Evolutionary conservation across 2,113 vertebrate genomes (phyloP).

Genomic region (Pholis gunnellus): DNA sequence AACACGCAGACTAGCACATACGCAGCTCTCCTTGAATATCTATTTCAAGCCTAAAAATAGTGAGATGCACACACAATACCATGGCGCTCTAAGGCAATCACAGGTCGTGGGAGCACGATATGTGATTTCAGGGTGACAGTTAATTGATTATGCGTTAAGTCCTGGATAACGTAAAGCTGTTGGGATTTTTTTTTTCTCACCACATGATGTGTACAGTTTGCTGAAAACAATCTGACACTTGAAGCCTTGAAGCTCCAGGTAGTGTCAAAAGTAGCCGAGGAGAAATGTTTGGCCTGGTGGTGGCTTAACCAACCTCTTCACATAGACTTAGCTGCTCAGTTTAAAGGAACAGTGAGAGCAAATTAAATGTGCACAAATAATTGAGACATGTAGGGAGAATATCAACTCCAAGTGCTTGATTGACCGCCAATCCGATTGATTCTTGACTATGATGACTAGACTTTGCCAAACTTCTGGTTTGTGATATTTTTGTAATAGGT

Average conservation of each 20-base stretch:
- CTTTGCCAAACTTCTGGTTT: too few relatives aligned
- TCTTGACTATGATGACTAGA: too few relatives aligned
- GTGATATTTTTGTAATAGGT: too few relatives aligned
- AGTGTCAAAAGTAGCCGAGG: not conserved
- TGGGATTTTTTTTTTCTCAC: not conserved
- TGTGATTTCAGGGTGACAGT: constrained; percentile 35
- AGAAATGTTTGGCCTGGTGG: not conserved
- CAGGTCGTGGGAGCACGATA: constrained; percentile 24
- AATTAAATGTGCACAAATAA: too few relatives aligned
- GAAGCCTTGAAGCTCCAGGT: not conserved
- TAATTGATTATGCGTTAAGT: constrained; percentile 31
- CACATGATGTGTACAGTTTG: not conserved
- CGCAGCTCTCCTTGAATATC: constrained; percentile 29
- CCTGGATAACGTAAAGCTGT: constrained; percentile 11
- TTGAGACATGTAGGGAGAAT: too few relatives aligned
- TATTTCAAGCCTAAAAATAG: constrained; percentile 58
- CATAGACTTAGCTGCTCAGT: not conserved
- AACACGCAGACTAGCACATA: not conserved
- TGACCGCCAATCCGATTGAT: too few relatives aligned
- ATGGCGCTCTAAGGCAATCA: constrained; percentile 25
- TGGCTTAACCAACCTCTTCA: not conserved
- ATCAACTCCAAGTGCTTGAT: too few relatives aligned
- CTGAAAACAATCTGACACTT: constrained; percentile 29
- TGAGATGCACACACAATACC: constrained; percentile 29
- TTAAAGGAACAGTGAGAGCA: not conserved